Base-by-base conservation (phyloP, 2,797 vertebrate genomes). In the Anguilla megastoma region DNA sequence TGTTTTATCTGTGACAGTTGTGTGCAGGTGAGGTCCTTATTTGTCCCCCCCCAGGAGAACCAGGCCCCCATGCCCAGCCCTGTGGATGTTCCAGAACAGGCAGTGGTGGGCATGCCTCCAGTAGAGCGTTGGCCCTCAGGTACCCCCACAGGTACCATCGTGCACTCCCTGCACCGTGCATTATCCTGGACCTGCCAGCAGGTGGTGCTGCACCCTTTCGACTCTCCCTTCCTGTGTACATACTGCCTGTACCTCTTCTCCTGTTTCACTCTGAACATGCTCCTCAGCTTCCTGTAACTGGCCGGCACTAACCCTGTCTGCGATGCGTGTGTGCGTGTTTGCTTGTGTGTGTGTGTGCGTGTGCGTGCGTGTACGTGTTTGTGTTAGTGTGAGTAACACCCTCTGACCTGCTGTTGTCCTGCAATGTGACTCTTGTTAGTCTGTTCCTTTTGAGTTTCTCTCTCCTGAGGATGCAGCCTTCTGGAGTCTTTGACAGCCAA, bases 201-300 rank as follows among this genome's bases (percentile, higher is more conserved):
- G 91, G 93, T 97, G 94, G 96, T 96, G 89, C 97, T 95, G 92
- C 96, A 97, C 90, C 97, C 97, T 92, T 92, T 98, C 96, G 97
- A 97, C 95, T 98, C 95, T 92, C 97, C 97, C 96, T 98, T 98
- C 95, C 95, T 98, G 95, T 97, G 96, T 91, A 92, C 92, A 91
- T 96, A 96, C 93, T 97, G 95, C 94, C 89, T 96, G 92, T 97
- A 95, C 94, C 93, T 96, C 87, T 90, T 96, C 91, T 96, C 95
- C 94, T 97, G 95, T 94, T 93, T 96, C 92, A 93, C 94, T 92
- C 92, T 96, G 91, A 95, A 95, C 92, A 90, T 94, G 90, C 94
- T 96, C 91, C 93, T 96, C 93, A 93, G 90, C 94, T 93, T 95
- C 89, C 91, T 96, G 90, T 96, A 96, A 95, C 95, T 94, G 94